Percentiles rank a stretch among this genome's conserved stretches.
phyloP scores from a whole-genome alignment of 2,113 vertebrate species.

The Eretmochelys imbricata region DNA sequence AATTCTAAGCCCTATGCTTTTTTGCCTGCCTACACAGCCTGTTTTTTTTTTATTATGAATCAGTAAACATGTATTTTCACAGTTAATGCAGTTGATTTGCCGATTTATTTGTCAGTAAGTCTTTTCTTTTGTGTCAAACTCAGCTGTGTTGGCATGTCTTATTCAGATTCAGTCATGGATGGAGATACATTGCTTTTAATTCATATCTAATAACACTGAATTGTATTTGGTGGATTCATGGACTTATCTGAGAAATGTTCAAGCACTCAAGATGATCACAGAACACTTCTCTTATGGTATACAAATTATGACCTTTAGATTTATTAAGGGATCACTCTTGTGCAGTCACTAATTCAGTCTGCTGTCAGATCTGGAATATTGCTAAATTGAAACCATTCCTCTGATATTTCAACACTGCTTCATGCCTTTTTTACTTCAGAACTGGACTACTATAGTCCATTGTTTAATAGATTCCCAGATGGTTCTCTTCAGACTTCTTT shows the following conservation, averaged over 20 bases:
- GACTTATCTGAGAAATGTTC: neutral
- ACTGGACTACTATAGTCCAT: slow-evolving; percentile 12
- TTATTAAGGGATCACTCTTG: neutral
- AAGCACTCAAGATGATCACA: neutral
- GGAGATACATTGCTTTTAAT: neutral
- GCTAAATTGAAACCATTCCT: slow-evolving; percentile 33
- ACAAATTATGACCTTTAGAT: neutral
- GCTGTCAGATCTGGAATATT: slow-evolving; percentile 36
- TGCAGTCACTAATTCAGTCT: neutral
- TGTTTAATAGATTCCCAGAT: slow-evolving; percentile 25
- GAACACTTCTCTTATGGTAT: neutral
- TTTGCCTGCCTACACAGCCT: neutral
- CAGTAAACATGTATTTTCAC: neutral
- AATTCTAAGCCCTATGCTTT: neutral
- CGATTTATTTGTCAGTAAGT: neutral
- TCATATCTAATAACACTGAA: neutral
- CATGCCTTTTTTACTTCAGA: slow-evolving; percentile 41
- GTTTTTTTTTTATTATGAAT: neutral
- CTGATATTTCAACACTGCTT: slow-evolving; percentile 16
- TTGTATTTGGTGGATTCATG: neutral
- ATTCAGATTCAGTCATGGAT: neutral
- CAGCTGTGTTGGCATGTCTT: neutral
- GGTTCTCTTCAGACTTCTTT: slow-evolving; percentile 24
- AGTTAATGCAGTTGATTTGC: neutral
- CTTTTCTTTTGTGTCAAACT: neutral